Evolutionary conservation across 2,797 vertebrate genomes (phyloP).

Genomic region (Hemitrygon akajei): DNA sequence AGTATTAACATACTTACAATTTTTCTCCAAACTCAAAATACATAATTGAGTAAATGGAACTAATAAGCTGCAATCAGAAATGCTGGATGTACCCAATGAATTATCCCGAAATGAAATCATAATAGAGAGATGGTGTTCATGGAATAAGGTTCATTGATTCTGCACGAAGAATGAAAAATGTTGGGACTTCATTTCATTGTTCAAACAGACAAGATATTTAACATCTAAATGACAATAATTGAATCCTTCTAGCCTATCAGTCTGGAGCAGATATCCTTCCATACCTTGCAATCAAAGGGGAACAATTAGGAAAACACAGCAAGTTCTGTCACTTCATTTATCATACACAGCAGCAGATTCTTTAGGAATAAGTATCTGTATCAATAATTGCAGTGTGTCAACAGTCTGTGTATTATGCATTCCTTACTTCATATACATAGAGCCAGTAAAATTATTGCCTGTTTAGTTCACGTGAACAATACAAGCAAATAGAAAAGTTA

Average conservation of each 20-base stretch:
- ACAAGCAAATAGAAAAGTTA: not conserved
- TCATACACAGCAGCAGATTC: no score
- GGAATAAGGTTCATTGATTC: not conserved
- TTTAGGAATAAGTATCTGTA: no score
- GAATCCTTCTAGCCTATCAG: not conserved
- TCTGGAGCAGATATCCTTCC: not conserved
- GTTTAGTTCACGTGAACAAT: not conserved
- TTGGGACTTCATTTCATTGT: not conserved
- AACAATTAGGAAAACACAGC: not conserved
- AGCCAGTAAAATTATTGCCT: not conserved
- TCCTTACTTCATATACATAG: no score
- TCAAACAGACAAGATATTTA: not conserved
- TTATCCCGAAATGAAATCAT: not conserved
- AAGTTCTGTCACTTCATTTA: not conserved
- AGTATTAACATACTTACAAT: not conserved
- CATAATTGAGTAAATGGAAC: not conserved
- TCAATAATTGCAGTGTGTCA: no score
- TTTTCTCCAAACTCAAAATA: not conserved
- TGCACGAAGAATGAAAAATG: not conserved
- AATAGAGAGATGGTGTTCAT: not conserved
- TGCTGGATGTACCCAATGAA: not conserved
- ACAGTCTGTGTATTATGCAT: no score
- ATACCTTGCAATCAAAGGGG: not conserved
- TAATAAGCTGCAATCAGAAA: not conserved
- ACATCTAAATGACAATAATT: not conserved